Evolutionary conservation across 1,140 invertebrate genomes (phyloP), one percentile per base, ranked within the genome.

Genomic region (Eciton burchellii): DNA sequence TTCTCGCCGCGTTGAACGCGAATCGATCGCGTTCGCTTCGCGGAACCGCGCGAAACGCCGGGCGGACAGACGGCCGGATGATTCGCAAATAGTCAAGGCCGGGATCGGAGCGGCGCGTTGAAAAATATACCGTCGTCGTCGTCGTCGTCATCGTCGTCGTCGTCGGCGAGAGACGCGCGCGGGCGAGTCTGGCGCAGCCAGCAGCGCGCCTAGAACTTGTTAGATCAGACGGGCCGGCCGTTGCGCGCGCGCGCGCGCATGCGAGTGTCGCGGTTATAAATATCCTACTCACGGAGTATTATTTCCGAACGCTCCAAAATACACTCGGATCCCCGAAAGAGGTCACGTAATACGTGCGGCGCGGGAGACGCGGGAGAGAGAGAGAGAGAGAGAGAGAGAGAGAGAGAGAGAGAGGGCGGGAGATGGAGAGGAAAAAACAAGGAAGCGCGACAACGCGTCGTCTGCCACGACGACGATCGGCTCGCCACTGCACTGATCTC

Each of bases 241-340:
- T 2, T 6, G 29, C 29, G 21, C 52, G 74, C 63, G 82, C 85
- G n/a, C n/a, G n/a, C n/a, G n/a, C n/a, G n/a, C n/a, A n/a, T n/a
- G n/a, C n/a, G n/a, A n/a, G n/a, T 85, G 86, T 88, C 83, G 87
- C 70, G 54, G 81, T 88, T 88, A 88, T 88, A 88, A 88, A 88
- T 88, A 88, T 81, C 86, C 70, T 68, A 88, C 87, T 88, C 84
- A 88, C 84, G 52, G 71, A 29, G 81, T 88, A 88, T 88, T 88
- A 88, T 88, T 88, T 88, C 83, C 87, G 87, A 88, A 85, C 83
- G 84, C 81, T 88, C 86, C 76, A 66, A 74, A 88, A 85, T 57
- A 70, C 70, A 82, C 85, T 84, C 68, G 57, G 62, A 85, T 81
- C 83, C 54, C 47, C 76, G 87, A 88, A 88, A 83, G 86, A 83